Base-by-base conservation (phyloP, 2,797 vertebrate species). In the Scolopax bukidnonensis region DNA sequence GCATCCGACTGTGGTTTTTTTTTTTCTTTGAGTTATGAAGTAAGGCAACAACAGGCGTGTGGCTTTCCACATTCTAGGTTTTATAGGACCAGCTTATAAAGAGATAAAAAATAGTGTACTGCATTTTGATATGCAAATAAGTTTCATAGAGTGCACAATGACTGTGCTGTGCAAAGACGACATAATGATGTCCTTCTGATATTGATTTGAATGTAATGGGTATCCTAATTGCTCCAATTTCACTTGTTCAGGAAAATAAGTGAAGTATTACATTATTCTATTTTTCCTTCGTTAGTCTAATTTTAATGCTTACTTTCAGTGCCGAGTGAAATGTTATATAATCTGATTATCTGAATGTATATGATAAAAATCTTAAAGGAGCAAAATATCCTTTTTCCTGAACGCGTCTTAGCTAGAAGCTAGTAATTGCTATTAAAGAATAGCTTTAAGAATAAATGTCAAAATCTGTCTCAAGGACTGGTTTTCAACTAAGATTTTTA, bases 401-500 rank as follows among this genome's bases (percentile, higher is more conserved):
- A 65, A 68, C 21, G 33, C 16, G n/a, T 75, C 75, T 76, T 25
- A 61, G 57, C 51, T 64, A 50, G 70, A 47, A 90, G 70, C 16
- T 25, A 54, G 24, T 53, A 33, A 87, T 41, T 89, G 61, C 70
- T 91, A 36, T 91, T 90, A 67, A 83, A 80, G 67, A 51, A 36
- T 27, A 43, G 43, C 19, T 33, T 85, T 60, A 50, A 83, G 59
- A 86, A 53, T 33, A 91, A 84, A 82, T 78, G n/a, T 63, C 73
- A 89, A 87, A 86, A 84, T 82, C 75, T 77, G 40, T 77, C 90
- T 90, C 89, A 69, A 64, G 57, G 63, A 84, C 63, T 69, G 41
- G 30, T 85, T 92, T 75, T 90, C 73, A 91, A 54, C 69, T 18
- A 65, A 94, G 75, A 87, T 69, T 86, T 93, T 91, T 87, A 90